Evolutionary conservation across 2,888 invertebrate genomes (phyloP), one percentile per base, ranked within the genome.

Genomic region (Trissolcus japonicus): DNA sequence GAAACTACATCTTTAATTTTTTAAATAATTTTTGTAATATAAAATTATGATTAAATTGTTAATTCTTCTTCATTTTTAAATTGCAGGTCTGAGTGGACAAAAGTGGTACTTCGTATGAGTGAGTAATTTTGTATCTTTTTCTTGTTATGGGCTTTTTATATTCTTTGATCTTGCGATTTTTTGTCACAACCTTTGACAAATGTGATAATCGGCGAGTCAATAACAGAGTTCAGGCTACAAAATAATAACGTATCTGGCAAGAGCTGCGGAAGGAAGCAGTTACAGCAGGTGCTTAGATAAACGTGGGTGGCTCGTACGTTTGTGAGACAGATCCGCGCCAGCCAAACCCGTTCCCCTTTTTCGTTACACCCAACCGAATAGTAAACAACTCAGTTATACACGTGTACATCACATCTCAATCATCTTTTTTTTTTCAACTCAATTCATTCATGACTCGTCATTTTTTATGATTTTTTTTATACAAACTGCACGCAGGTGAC

Each of bases 371-470:
- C 57, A 77, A 73, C 60, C 56, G 40, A 78, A 82, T 80, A 79
- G 76, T 82, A 85, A 86, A 85, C 85, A 86, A 79, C 62, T 80
- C 79, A 13, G 59, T 72, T 61, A 82, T 82, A 79, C 86, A 85
- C 84, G 85, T 85, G 86, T 84, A 35, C 53, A 56, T n/a, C 41
- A 59, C 41, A 65, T 60, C 60, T 43, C 50, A 19, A 65, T 59
- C 63, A 35, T 61, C n/a, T 65, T 61, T 66, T 65, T 50, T 43
- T 43, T 2, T 43, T 43, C 43, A 11, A 43, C 11, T n/a, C 6
- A 43, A 43, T n/a, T 13, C 43, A 43, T 43, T 43, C n/a, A 43
- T 43, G 25, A 25, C 25, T 25, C 0, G 4, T 25, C 25, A 25
- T 25, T 25, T 25, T 43, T 43, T 11, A 14, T n/a, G n/a, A 6